These are phyloP conservation scores for Ptiloglossa arizonensis DNA, from an alignment of 1,140 invertebrate genomes.

Conservation along the genomic window DNA sequence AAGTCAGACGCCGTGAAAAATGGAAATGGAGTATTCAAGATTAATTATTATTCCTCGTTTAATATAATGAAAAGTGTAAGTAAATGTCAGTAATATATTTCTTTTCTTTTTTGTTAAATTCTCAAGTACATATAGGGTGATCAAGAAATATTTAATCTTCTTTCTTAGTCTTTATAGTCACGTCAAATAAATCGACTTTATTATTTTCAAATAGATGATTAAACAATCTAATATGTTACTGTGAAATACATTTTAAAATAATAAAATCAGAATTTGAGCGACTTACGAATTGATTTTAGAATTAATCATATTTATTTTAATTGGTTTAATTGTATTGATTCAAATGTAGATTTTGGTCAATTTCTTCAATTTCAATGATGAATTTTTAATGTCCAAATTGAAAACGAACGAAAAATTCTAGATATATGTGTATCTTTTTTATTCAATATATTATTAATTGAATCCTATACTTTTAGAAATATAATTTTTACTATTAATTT, in stretches of 20 bases:
- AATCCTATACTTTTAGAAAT: neutral
- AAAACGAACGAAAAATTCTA: constrained; percentile 1
- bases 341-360: constrained; percentile 5
- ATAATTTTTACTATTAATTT: neutral
- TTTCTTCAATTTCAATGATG: constrained; percentile 7
- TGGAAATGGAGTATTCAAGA: neutral
- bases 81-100: constrained; percentile 32
- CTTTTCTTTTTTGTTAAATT: constrained; percentile 1
- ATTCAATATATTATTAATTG: constrained; percentile 7
- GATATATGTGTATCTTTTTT: constrained; percentile 4
- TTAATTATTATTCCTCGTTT: constrained; percentile 11
- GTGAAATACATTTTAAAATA: neutral
- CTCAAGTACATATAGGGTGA: constrained; percentile 20
- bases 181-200: neutral
- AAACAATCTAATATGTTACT: neutral
- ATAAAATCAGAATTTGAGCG: neutral
- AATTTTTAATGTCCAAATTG: neutral
- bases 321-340: constrained; percentile 30
- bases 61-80: constrained; percentile 34
- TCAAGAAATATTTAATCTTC: constrained; percentile 36
- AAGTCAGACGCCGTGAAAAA: neutral
- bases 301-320: constrained; percentile 22
- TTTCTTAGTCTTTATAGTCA: neutral
- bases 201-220: neutral
- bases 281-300: neutral